A percentile compares a stretch with the other conserved stretches of the same genome.
phyloP scores from a whole-genome alignment of 2,797 vertebrate species.

The Sebastes alutus region DNA sequence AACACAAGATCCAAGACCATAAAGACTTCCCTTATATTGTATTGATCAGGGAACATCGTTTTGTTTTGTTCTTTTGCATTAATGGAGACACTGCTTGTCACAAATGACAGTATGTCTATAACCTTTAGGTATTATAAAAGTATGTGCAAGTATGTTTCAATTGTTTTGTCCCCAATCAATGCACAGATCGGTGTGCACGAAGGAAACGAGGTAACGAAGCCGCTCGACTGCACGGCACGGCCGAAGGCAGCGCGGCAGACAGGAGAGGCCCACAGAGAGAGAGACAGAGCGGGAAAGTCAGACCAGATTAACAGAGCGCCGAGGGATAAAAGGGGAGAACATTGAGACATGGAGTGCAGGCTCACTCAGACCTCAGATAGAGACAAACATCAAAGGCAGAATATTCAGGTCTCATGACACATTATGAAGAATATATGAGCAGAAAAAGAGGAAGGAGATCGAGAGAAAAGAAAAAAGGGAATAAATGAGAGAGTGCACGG shows the following conservation, averaged over 20 bases:
- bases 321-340: slow-evolving; percentile 66
- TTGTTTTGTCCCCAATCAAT: slow-evolving; percentile 1
- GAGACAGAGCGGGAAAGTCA: slow-evolving; percentile 54
- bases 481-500: slow-evolving; percentile 56
- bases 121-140: not conserved
- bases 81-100: not conserved
- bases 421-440: slow-evolving; percentile 66
- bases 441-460: slow-evolving; percentile 35
- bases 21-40: not conserved
- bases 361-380: slow-evolving; percentile 58
- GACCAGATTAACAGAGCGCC: slow-evolving; percentile 63
- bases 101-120: not conserved
- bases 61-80: not conserved
- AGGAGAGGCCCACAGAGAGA: slow-evolving; percentile 19
- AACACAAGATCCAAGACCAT: not conserved
- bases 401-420: slow-evolving; percentile 72
- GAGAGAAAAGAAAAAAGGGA: slow-evolving; percentile 48
- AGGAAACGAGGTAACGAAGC: slow-evolving; percentile 23
- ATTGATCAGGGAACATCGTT: not conserved
- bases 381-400: slow-evolving; percentile 74
- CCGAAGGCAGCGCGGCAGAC: slow-evolving; percentile 63
- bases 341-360: slow-evolving; percentile 70
- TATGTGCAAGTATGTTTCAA: not conserved
- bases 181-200: not conserved
- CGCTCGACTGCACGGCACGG: not conserved